Evolutionary conservation across 2,888 invertebrate species (phyloP), one percentile per base, ranked within the genome.

Genomic region (Drosophila maculinotata): DNA sequence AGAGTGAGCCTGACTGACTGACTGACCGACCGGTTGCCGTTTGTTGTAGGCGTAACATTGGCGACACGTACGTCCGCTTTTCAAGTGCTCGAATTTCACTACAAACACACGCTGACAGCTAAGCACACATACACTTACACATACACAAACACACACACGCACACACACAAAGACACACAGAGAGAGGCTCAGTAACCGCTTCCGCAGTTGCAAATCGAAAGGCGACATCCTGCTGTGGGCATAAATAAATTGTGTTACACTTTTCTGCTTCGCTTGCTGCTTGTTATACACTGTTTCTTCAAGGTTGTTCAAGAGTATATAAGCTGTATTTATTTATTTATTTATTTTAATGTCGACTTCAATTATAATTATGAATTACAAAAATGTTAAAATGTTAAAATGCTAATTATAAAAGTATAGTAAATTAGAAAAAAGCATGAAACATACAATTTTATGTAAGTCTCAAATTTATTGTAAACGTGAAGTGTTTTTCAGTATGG

Each of bases 191-290:
- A 33, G 17, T 38, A 48, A 63, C 73, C 67, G 49, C 68, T 82
- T 76, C 62, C 80, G 78, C 51, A 60, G 76, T 42, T 71, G 54
- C 79, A 74, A 84, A 84, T 77, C 75, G 75, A 68, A 58, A 54
- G 65, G 69, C 67, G 56, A 75, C 75, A 78, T 81, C 81, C 79
- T 76, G 68, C 75, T 59, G 67, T 64, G 79, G 69, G 62, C 64
- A 66, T 72, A 86, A 76, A 86, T 82, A 86, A 82, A 86, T 86
- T 86, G 67, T 72, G 62, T 41, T 77, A 67, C 80, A 85, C 73
- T 85, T 82, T 73, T 49, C 64, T 48, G 62, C 71, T 10, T 25
- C 41, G 10, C n/a, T 28, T 26, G 7, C 20, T 9, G 23, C 35
- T 25, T 25, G 31, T 31, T 6, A 45, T 23, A 31, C 31, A 6